Conservation (phyloP, 2,113 vertebrate genomes). For the Nerophis ophidion region DNA sequence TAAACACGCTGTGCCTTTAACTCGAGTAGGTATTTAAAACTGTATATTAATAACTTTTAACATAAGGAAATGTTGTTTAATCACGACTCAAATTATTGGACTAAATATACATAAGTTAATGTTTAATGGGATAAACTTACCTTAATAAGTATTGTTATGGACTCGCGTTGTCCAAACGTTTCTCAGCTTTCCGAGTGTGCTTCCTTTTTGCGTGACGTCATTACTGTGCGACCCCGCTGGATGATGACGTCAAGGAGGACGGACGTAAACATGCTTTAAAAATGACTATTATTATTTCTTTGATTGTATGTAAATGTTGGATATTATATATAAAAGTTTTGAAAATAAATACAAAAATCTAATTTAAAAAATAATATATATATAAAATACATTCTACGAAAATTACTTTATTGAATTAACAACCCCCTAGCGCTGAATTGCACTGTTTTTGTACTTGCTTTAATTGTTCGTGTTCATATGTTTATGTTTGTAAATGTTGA, state of each 20-base stretch:
- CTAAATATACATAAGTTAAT: background rate
- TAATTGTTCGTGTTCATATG: too few species aligned
- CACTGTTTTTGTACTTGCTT: too few species aligned
- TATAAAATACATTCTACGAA: too few species aligned
- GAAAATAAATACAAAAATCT: too few species aligned
- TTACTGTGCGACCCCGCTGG: conserved; percentile 26
- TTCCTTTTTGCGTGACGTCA: conserved; percentile 51
- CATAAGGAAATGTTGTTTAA: background rate
- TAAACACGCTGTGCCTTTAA: background rate
- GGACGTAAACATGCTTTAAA: background rate
- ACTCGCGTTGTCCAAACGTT: conserved; percentile 62
- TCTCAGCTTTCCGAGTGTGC: conserved; percentile 5
- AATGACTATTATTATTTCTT: background rate
- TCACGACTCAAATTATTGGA: background rate
- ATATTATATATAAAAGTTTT: too few species aligned
- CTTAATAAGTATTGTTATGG: background rate
- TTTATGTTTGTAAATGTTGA: too few species aligned
- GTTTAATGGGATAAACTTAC: background rate
- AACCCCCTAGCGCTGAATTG: too few species aligned
- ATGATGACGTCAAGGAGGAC: conserved; percentile 36
- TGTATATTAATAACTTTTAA: background rate
- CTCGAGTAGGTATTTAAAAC: background rate
- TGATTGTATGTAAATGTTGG: too few species aligned
- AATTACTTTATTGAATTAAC: too few species aligned
- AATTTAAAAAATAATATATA: too few species aligned